These are phyloP conservation scores for Erebia palarica DNA, from an alignment of 2,888 invertebrate genomes.

Conservation along the genomic window DNA sequence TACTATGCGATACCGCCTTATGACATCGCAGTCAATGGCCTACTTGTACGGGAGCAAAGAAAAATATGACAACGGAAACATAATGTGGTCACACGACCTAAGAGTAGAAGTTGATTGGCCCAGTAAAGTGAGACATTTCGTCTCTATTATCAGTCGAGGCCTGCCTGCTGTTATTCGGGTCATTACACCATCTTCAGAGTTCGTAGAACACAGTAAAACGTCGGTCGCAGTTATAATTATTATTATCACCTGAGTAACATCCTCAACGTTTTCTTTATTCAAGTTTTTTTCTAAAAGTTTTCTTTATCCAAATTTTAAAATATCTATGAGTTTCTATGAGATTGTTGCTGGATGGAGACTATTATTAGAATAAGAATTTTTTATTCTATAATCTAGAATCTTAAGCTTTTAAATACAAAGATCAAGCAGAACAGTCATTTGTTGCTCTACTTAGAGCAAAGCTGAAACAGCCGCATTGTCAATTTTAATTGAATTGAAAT, in stretches of 20 bases:
- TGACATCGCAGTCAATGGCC: too few relatives aligned
- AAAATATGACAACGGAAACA: not conserved
- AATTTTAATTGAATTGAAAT: slow-evolving; percentile 19
- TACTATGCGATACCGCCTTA: too few relatives aligned
- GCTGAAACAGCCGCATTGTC: slow-evolving; percentile 24
- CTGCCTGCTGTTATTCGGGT: not conserved
- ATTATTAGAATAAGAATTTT: too few relatives aligned
- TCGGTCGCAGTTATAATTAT: not conserved
- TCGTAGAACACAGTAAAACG: not conserved
- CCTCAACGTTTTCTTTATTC: not conserved
- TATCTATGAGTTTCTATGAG: too few relatives aligned
- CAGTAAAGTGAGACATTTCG: not conserved
- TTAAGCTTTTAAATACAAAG: slow-evolving; percentile 28
- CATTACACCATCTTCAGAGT: slow-evolving; percentile 3
- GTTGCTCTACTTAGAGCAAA: slow-evolving; percentile 12
- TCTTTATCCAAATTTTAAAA: too few relatives aligned
- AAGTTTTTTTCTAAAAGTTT: not conserved
- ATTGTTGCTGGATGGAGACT: too few relatives aligned
- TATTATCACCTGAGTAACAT: not conserved
- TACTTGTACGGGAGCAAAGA: too few relatives aligned
- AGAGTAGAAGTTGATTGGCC: not conserved
- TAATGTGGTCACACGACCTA: not conserved
- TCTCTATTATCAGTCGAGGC: not conserved
- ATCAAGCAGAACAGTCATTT: slow-evolving; percentile 22
- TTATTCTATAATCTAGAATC: not conserved